phyloP scores from a whole-genome alignment of 2,888 invertebrate genomes.

The Thelaira solivaga region DNA sequence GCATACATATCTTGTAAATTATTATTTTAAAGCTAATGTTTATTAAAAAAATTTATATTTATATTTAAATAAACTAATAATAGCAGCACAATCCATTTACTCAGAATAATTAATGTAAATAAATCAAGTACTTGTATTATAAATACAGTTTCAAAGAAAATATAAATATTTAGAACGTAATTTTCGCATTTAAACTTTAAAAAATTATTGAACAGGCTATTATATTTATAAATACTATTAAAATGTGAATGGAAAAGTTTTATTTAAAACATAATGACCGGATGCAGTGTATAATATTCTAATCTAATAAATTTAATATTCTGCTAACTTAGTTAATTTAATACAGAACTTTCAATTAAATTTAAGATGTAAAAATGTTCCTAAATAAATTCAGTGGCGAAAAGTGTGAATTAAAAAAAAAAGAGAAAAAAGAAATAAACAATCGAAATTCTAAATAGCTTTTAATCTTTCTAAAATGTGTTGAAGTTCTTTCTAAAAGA shows the following conservation, averaged over 20 bases:
- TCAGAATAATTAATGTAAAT: slow-evolving; percentile 6
- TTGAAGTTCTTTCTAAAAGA: too few relatives aligned
- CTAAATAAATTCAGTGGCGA: too few relatives aligned
- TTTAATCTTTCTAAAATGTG: too few relatives aligned
- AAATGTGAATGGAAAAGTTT: slow-evolving; percentile 18
- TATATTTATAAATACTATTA: background rate
- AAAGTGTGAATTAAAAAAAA: too few relatives aligned
- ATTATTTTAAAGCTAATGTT: background rate
- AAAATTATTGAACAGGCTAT: background rate
- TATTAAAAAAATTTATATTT: too few relatives aligned
- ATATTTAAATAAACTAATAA: background rate
- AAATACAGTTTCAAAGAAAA: slow-evolving; percentile 17
- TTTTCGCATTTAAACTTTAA: background rate
- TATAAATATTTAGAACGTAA: slow-evolving; percentile 32
- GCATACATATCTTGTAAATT: background rate
- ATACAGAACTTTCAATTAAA: too few relatives aligned
- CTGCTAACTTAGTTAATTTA: too few relatives aligned
- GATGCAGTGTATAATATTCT: background rate
- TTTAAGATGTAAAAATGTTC: too few relatives aligned
- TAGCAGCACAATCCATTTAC: slow-evolving; percentile 1
- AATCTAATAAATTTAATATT: background rate
- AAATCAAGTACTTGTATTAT: background rate
- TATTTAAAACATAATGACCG: slow-evolving; percentile 16
- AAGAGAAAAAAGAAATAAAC: too few relatives aligned
- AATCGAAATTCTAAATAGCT: too few relatives aligned